Evolutionary conservation across 2,113 vertebrate genomes (phyloP), one percentile per base, ranked within the genome.

Genomic region (Cyprinodon variegatus): DNA sequence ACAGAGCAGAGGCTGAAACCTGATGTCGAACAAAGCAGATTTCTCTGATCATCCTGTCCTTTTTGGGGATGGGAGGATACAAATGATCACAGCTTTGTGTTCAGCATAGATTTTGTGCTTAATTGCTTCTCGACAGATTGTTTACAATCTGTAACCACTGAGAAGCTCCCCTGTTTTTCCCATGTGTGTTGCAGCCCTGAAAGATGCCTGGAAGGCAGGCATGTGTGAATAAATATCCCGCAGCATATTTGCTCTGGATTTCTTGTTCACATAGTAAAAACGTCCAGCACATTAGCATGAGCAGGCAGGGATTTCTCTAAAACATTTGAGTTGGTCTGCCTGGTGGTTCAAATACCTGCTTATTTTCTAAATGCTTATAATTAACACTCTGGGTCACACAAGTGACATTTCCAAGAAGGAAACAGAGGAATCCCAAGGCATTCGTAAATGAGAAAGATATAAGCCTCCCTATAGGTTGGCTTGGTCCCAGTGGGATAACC

Each of bases 1-100:
- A 45, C 76, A 80, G 71, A 82, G 72, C 88, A 83, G 82, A 89
- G 41, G 70, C 81, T 84, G 17, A 67, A 80, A 65, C 72, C 73
- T 81, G 76, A 81, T 79, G 77, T 83, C 43, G 4, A 11, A 76
- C 73, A 64, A 69, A 79, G 81, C 84, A 85, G 53, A 71, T 83
- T 86, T 82, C 73, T 53, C 70, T 81, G 68, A 72, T 83, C 74
- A 61, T 73, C 68, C 59, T 0, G 2, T 74, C 67, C 80, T 77
- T 38, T 62, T 76, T 29, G 29, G 64, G 60, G 60, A 50, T 68
- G 50, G 72, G 84, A 37, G 38, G 62, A 76, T 81, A 62, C 50
- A 65, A 65, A 76, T 36, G 20, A 40, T 74, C 43, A 50, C 62
- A 80, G 70, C 46, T 14, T 53, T 57, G 50, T n/a, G 17, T 57